phyloP scores from a whole-genome alignment of 1,140 invertebrate genomes.

The Cyphomyrmex costatus region DNA sequence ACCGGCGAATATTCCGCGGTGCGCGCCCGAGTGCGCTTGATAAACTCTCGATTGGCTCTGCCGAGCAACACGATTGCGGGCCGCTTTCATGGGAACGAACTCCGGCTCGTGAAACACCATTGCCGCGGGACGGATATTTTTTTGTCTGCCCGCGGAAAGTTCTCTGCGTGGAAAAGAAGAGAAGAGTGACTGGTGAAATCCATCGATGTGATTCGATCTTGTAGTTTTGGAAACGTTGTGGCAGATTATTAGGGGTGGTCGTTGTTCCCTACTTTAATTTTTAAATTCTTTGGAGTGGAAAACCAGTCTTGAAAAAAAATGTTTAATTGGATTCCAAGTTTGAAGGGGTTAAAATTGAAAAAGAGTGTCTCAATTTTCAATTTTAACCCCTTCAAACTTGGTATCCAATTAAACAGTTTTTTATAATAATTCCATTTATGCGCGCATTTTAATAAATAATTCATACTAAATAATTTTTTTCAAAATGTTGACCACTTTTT shows the following conservation, averaged over 20 bases:
- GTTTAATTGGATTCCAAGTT: too few species aligned
- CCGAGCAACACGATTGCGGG: slow-evolving; percentile 69
- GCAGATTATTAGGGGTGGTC: background rate
- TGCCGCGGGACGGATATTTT: slow-evolving; percentile 20
- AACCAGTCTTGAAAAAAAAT: too few species aligned
- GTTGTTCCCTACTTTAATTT: background rate
- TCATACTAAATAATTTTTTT: too few species aligned
- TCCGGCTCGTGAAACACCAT: slow-evolving; percentile 36
- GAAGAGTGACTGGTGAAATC: background rate
- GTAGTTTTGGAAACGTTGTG: background rate
- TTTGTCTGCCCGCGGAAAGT: slow-evolving; percentile 29
- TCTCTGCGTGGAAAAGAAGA: background rate
- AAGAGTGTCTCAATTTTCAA: too few species aligned
- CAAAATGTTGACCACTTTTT: too few species aligned
- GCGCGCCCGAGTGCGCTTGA: slow-evolving; percentile 62
- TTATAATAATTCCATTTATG: too few species aligned
- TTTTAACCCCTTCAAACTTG: too few species aligned
- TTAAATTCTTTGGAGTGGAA: background rate
- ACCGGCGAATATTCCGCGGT: slow-evolving; percentile 77
- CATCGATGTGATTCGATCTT: background rate
- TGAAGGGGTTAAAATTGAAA: too few species aligned
- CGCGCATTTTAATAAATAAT: too few species aligned
- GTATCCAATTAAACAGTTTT: too few species aligned
- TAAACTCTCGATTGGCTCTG: slow-evolving; percentile 74
- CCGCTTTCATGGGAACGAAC: slow-evolving; percentile 65